Evolutionary conservation across 2,113 vertebrate genomes (phyloP).

Genomic region (Dromiciops gliroides): DNA sequence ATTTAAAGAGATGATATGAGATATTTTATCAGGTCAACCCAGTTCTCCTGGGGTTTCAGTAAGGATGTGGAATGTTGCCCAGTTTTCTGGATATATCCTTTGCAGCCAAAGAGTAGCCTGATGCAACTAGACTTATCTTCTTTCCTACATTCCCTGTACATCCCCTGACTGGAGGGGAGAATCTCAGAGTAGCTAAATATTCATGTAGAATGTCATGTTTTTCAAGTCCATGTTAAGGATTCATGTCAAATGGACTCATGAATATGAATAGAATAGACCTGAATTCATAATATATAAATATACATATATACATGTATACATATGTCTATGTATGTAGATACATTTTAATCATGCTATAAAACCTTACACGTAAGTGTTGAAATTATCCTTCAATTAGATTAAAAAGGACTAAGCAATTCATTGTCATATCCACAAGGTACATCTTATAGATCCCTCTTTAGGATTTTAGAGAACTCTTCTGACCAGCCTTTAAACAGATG

Average conservation of each 20-base stretch:
- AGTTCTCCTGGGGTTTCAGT: background rate
- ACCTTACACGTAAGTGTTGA: background rate
- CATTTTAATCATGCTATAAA: background rate
- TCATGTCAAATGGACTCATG: background rate
- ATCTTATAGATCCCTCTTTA: background rate
- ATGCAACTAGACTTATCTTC: background rate
- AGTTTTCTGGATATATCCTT: background rate
- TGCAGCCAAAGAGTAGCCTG: background rate
- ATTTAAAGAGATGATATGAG: background rate
- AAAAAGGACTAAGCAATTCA: background rate
- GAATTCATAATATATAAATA: background rate
- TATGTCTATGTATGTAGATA: background rate
- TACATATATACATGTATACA: no score
- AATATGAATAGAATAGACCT: background rate
- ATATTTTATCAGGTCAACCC: background rate
- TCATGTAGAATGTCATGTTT: background rate
- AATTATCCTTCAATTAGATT: background rate
- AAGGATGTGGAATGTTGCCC: background rate
- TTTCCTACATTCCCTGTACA: background rate
- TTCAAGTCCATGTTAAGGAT: background rate
- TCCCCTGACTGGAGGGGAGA: background rate
- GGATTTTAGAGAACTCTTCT: background rate
- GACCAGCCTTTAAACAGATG: constrained; percentile 44
- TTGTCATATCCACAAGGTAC: background rate
- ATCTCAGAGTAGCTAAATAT: background rate